Evolutionary conservation across 2,888 invertebrate genomes (phyloP).

Genomic region (Nomada ferruginata): DNA sequence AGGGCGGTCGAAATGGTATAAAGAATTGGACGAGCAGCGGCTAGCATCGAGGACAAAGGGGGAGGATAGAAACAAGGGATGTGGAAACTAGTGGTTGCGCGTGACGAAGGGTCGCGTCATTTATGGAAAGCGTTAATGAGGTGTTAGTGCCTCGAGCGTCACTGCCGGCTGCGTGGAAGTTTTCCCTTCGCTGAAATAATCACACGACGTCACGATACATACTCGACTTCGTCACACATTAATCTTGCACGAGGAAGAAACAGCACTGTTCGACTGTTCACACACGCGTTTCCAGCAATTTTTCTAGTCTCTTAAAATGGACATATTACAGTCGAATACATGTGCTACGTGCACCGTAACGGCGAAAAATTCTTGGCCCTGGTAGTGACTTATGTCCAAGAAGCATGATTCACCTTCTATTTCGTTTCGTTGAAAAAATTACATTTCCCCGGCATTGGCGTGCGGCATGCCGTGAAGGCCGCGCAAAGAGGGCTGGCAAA

Average conservation of each 20-base stretch:
- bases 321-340: too few relatives aligned
- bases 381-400: neutral
- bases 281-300: neutral
- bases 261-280: neutral
- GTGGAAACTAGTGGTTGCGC: constrained; percentile 40
- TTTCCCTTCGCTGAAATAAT: constrained; percentile 64
- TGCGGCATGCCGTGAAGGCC: constrained; percentile 30
- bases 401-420: constrained; percentile 1
- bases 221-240: constrained; percentile 4
- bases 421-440: neutral
- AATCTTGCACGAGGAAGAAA: neutral
- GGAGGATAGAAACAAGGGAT: constrained; percentile 13
- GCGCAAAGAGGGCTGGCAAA: neutral
- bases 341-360: too few relatives aligned
- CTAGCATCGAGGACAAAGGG: neutral
- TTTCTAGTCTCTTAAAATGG: too few relatives aligned
- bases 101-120: constrained; percentile 58
- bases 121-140: constrained; percentile 78
- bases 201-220: constrained; percentile 56
- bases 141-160: constrained; percentile 73
- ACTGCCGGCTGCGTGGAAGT: constrained; percentile 31
- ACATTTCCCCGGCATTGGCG: constrained; percentile 24
- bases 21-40: neutral
- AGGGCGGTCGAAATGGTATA: too few relatives aligned
- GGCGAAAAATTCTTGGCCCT: too few relatives aligned